Evolutionary conservation across 2,797 vertebrate species (phyloP).

Genomic region (Apogon talboti): DNA sequence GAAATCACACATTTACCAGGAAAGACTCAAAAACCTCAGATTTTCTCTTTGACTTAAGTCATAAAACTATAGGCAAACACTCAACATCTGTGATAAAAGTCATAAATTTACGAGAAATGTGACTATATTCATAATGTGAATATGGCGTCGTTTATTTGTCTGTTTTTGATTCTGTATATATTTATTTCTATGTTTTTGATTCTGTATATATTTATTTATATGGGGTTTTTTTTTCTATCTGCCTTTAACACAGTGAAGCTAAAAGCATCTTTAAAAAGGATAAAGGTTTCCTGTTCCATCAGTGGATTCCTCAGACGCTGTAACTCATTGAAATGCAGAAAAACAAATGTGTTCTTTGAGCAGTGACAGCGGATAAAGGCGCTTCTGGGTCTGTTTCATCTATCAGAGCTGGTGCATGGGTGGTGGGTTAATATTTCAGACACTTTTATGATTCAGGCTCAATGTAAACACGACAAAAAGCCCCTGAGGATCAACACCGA

Average conservation of each 20-base stretch:
- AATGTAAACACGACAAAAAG: conserved; percentile 12
- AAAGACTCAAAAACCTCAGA: too few relatives aligned
- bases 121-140: too few relatives aligned
- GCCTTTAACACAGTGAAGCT: background rate
- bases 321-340: conserved; percentile 14
- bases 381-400: conserved; percentile 34
- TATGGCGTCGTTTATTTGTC: too few relatives aligned
- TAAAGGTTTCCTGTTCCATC: conserved; percentile 11
- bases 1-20: too few relatives aligned
- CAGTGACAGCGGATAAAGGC: background rate
- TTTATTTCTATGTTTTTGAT: too few relatives aligned
- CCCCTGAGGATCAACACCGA: background rate
- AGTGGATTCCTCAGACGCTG: background rate
- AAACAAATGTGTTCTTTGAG: conserved; percentile 20
- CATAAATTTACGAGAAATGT: too few relatives aligned
- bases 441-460: conserved; percentile 20
- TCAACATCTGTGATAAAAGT: too few relatives aligned
- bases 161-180: background rate
- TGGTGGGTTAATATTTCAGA: conserved; percentile 5
- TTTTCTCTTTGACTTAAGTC: too few relatives aligned
- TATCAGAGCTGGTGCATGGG: background rate
- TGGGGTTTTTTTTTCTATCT: too few relatives aligned
- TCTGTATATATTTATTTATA: too few relatives aligned
- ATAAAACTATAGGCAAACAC: too few relatives aligned
- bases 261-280: background rate